Base-by-base conservation (phyloP, 2,888 invertebrate genomes). In the Prenolepis imparis region DNA sequence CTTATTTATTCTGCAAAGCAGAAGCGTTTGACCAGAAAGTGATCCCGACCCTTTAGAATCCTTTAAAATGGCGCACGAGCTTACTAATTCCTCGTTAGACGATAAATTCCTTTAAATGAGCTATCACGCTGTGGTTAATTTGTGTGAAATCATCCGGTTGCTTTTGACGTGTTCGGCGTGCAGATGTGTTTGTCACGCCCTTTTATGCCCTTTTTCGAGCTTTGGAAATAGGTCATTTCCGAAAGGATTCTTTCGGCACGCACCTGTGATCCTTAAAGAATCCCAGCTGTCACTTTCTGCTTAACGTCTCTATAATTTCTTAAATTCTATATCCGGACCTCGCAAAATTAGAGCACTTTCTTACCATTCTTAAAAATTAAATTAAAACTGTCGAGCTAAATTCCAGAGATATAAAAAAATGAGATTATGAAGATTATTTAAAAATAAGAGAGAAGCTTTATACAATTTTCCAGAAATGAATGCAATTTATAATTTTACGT, bases 121-220 rank as follows among this genome's bases (percentile, higher is more conserved):
- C 66, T 74, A 61, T 28, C 68, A 66, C 81, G 90, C 88, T 92
- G 90, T 89, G 92, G 88, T 92, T 92, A 93, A 93, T 93, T 93
- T 92, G 91, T 90, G 92, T 92, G 91, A 92, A 94, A 93, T 92
- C 90, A 89, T 77, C 89, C 86, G 88, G 89, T 92, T 91, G 89
- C 89, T 91, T 89, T 87, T 84, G 88, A 88, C 88, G 85, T 88
- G 88, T 85, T 85, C 90, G 88, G 88, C 90, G 85, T 28, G 3
- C 28, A 28, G 28, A 28, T 28, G 28, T 91, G 90, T 87, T n/a
- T 90, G 89, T 87, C 90, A 90, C 90, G 87, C 89, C 91, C 93
- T 91, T 92, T 93, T 92, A 90, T 92, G 75, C 83, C n/a, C 84
- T 74, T 55, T 83, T 70, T 28, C 77, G 83, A 87, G 83, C 88